Evolutionary conservation across 2,888 invertebrate genomes (phyloP), one percentile per base, ranked within the genome.

Genomic region (Metacarcinus magister): DNA sequence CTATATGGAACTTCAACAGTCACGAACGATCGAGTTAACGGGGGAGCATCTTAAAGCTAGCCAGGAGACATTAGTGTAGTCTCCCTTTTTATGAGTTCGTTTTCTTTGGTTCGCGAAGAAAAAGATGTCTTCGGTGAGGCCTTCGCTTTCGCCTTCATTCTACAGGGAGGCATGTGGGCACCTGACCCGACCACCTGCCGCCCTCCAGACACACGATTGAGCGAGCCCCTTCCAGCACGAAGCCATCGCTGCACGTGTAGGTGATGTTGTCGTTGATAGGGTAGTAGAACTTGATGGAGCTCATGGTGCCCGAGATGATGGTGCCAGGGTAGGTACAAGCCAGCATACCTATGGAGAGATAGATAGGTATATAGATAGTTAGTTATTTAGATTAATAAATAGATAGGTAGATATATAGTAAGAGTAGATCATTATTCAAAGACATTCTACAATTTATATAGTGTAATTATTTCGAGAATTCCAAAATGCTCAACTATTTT

Each of bases 321-420:
- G 99, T 99, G 54, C 99, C 99, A 0, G 99, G 99, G 97, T 99
- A 99, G 0, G 99, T 98, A 97, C 99, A 99, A 0, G 99, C 99
- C 98, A 98, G 98, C 48, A 98, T 98, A 98, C 98, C 98, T 98
- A 97, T 3, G 97, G 97, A 95, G 91, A 54, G 43, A n/a, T 87
- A 90, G 23, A 5, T 23, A 5, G 60, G 23, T 60, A 23, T 67
- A 93, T n/a, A 39, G 2, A n/a, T n/a, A 19, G 82, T n/a, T 7
- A 48, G 60, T 39, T 13, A 43, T 0, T 60, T 87, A 2, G n/a
- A 1, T 3, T 4, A 5, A 32, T 44, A 13, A 28, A 16, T 39
- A 8, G 2, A 43, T 60, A 23, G 19, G 3, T 60, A 16, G 19
- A 54, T 4, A n/a, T 75, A 75, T n/a, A 75, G 67, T 19, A 16